Percentiles rank a stretch among this genome's conserved stretches.
Evolutionary conservation across 2,888 invertebrate species (phyloP).

Genomic region (Polyommatus icarus): DNA sequence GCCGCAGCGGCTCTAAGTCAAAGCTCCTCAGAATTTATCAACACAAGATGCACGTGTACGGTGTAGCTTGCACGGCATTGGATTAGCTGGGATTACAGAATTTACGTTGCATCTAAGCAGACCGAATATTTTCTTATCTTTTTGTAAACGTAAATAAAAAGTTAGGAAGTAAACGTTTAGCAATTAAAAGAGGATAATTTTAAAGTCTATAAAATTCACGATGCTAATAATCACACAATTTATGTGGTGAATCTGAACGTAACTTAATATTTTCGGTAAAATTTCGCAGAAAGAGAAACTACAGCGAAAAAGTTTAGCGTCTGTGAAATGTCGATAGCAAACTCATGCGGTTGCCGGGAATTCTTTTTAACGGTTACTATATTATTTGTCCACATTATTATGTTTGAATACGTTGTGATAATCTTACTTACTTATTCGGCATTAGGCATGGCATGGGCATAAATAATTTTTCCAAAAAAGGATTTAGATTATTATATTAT

Average conservation of each 20-base stretch:
- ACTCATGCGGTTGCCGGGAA: slow-evolving; percentile 8
- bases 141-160: neutral
- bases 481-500: too few relatives aligned
- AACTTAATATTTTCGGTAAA: slow-evolving; percentile 10
- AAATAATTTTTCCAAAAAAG: too few relatives aligned
- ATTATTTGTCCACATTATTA: neutral
- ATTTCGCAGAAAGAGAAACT: slow-evolving; percentile 15
- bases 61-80: neutral
- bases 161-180: neutral
- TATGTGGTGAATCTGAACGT: neutral
- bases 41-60: slow-evolving; percentile 19
- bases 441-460: too few relatives aligned
- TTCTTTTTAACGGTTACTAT: neutral
- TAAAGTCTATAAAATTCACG: neutral
- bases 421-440: neutral
- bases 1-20: slow-evolving; percentile 15
- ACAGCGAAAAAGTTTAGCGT: slow-evolving; percentile 25
- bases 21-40: slow-evolving; percentile 24
- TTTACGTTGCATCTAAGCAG: neutral
- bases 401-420: neutral
- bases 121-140: neutral
- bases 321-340: slow-evolving; percentile 33
- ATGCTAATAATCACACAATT: neutral
- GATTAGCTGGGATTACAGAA: slow-evolving; percentile 19
- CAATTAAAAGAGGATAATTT: neutral